These are phyloP conservation scores for Ophion ventricosus DNA, from an alignment of 2,888 invertebrate genomes.

Conservation along the genomic window DNA sequence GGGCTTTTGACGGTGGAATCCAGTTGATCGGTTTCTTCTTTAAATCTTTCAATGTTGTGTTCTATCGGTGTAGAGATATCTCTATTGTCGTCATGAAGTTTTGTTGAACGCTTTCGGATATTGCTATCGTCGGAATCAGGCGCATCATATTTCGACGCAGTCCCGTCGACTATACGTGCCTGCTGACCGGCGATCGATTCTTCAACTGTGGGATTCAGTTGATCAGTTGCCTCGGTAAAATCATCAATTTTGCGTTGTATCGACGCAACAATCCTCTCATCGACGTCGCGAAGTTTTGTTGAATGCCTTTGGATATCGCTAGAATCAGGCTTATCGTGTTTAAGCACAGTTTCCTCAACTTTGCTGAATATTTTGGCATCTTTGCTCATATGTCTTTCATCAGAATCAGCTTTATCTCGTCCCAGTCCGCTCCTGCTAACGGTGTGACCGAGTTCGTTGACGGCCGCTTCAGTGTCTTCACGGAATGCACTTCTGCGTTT, in stretches of 20 bases:
- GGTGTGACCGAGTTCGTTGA: neutral
- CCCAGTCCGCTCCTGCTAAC: neutral
- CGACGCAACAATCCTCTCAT: neutral
- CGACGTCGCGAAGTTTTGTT: neutral
- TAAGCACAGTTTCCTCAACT: neutral
- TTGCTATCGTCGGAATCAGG: neutral
- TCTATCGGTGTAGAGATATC: neutral
- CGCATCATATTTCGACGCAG: neutral
- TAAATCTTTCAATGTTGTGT: neutral
- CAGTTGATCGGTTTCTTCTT: neutral
- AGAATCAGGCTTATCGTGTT: neutral
- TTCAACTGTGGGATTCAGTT: too few relatives aligned
- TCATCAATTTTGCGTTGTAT: neutral
- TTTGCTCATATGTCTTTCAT: neutral
- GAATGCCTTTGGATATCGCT: neutral
- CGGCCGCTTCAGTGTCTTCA: neutral
- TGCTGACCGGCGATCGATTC: neutral
- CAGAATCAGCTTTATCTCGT: neutral
- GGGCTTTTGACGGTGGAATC: too few relatives aligned
- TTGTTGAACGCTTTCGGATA: neutral
- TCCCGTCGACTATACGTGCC: neutral
- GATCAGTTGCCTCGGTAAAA: neutral
- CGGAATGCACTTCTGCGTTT: too few relatives aligned
- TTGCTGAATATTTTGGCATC: neutral
- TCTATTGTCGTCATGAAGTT: neutral